These are phyloP conservation scores for Nanorana parkeri DNA, from an alignment of 2,113 vertebrate species.

Conservation along the genomic window DNA sequence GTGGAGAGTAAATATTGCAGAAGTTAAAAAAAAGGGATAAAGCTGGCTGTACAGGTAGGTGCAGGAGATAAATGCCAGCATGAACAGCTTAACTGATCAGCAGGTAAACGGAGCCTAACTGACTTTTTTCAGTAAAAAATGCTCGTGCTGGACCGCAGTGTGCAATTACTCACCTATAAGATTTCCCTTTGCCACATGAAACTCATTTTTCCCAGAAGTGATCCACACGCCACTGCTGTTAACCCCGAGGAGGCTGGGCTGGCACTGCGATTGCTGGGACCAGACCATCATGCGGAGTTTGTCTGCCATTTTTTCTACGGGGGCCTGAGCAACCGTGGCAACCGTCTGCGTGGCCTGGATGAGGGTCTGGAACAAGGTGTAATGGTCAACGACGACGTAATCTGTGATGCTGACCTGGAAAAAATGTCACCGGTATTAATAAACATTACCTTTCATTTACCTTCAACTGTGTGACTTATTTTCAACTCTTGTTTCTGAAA, in stretches of 20 bases:
- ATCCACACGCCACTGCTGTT: slow-evolving; percentile 90
- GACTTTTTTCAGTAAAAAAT: too few species aligned
- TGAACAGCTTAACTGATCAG: background rate
- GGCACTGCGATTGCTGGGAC: slow-evolving; percentile 91
- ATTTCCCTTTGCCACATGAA: slow-evolving; percentile 91
- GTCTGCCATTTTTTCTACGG: slow-evolving; percentile 91
- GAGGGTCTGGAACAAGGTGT: slow-evolving; percentile 91
- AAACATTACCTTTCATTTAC: too few species aligned
- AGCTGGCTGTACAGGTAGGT: background rate
- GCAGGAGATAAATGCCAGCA: background rate
- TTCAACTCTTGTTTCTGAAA: too few species aligned
- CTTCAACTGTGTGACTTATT: too few species aligned
- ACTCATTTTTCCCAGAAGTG: slow-evolving; percentile 90
- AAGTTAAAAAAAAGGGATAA: background rate
- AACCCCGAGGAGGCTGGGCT: slow-evolving; percentile 89
- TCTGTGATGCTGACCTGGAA: slow-evolving; percentile 96
- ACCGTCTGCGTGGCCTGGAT: slow-evolving; percentile 92
- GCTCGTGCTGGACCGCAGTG: too few species aligned
- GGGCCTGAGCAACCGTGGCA: slow-evolving; percentile 86
- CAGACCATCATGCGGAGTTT: slow-evolving; percentile 89
- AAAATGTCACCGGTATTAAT: background rate
- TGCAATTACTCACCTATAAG: slow-evolving; percentile 79
- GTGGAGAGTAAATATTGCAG: too few species aligned
- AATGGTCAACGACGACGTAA: slow-evolving; percentile 96
- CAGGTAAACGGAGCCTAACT: background rate